Conservation (phyloP, 2,888 invertebrate species). For the Ormyrus labotus region DNA sequence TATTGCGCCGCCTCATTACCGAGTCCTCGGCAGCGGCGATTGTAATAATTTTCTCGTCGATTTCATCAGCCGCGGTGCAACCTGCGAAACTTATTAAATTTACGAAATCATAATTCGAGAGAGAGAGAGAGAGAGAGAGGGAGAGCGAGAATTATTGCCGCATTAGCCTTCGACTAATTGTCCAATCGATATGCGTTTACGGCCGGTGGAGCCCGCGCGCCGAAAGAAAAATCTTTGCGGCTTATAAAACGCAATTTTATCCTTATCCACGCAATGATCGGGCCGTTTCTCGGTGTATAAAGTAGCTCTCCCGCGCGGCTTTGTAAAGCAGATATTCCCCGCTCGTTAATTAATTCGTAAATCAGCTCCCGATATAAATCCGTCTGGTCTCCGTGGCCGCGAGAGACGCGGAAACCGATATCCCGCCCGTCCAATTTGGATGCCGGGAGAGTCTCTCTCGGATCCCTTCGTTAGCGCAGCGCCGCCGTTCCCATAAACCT, state of each 20-base stretch:
- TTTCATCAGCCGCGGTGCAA: constrained; percentile 9
- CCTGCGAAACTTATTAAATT: constrained; percentile 16
- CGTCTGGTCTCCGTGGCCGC: background rate
- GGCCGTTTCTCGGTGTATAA: background rate
- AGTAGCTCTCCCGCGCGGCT: background rate
- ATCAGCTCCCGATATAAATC: constrained; percentile 36
- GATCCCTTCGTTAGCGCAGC: constrained; percentile 54
- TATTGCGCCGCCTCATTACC: constrained; percentile 10
- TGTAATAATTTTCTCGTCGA: constrained; percentile 14
- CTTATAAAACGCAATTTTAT: constrained; percentile 5
- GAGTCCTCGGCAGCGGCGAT: background rate
- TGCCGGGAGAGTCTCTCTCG: constrained; percentile 25
- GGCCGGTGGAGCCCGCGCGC: background rate
- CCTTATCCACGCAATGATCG: background rate
- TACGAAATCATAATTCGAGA: constrained; percentile 21
- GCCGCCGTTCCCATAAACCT: constrained; percentile 59
- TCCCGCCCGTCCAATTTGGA: constrained; percentile 51
- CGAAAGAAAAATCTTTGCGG: background rate
- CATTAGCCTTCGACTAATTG: constrained; percentile 10
- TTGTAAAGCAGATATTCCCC: background rate
- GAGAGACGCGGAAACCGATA: constrained; percentile 44
- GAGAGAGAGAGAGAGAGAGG: background rate
- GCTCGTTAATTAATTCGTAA: constrained; percentile 47
- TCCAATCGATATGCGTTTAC: background rate
- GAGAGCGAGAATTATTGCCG: background rate